Base-by-base conservation (phyloP, 2,113 vertebrate species). In the Rhabdomys dilectus region DNA sequence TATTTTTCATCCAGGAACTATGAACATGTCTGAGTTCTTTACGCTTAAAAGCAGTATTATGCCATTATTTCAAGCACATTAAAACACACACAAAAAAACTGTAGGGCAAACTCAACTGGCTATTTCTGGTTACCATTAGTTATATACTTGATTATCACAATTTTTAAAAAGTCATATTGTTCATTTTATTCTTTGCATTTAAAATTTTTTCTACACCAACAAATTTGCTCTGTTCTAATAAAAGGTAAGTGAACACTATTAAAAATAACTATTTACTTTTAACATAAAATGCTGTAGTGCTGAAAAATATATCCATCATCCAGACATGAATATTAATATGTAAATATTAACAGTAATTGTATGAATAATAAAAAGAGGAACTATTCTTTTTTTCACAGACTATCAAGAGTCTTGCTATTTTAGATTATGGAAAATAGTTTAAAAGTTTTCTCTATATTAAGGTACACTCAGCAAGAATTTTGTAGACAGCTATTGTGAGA, bases 11-110 rank as follows among this genome's bases (percentile, higher is more conserved):
- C 78, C 90, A 97, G 72, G 62, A 94, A 80, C 48, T 53, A 60
- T 87, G 86, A 93, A 87, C 53, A 60, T 77, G 58, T 92, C 70
- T 95, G 75, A 91, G 60, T 84, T 89, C 62, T 96, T 98, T 95
- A 92, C 91, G 89, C n/a, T 92, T 94, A 82, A 97, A 97, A 97
- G 56, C 66, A 92, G 56, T 75, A 78, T 60, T 58, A 86, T 53
- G 3, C 34, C 76, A 97, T 96, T 96, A 97, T 97, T 97, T 97
- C 91, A 80, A 97, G 64, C 62, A 96, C 72, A 94, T 94, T 91
- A 95, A 97, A 91, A 84, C 75, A 51, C 48, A 51, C 48, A 75
- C 24, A n/a, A 24, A 81, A 89, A 91, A 92, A 77, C 36, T 22
- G 39, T 12, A 93, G 31, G 66, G 81, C 29, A 96, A 92, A 91